Conservation (phyloP, 2,888 invertebrate species). For the Litoditis marina region DNA sequence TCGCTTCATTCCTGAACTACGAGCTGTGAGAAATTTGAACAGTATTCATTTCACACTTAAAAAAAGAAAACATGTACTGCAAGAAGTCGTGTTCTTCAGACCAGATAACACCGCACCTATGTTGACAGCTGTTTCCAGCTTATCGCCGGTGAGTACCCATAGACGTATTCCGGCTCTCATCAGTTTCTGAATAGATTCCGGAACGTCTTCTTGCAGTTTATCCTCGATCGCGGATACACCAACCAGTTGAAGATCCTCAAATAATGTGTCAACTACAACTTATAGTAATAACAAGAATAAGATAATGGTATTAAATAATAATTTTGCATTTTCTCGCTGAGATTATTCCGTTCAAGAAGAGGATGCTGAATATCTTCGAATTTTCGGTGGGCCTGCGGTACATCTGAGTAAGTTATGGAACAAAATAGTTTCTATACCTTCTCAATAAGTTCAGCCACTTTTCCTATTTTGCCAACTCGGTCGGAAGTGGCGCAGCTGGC, state of each 20-base stretch:
- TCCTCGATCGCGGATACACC: conserved; percentile 37
- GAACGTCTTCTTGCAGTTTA: conserved; percentile 69
- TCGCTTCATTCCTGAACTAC: background rate
- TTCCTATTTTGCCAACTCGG: conserved; percentile 3
- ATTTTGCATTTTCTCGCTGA: too few relatives aligned
- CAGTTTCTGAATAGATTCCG: conserved; percentile 86
- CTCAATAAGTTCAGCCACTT: conserved; percentile 14
- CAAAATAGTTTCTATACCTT: background rate
- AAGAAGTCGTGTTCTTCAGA: too few relatives aligned
- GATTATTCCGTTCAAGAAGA: too few relatives aligned
- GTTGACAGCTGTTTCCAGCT: conserved; percentile 98
- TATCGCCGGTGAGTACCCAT: conserved; percentile 97
- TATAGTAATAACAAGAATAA: too few relatives aligned
- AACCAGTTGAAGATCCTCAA: conserved; percentile 22
- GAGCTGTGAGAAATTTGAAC: background rate
- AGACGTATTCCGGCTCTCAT: conserved; percentile 77
- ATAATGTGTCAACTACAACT: too few relatives aligned
- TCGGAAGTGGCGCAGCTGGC: conserved; percentile 67
- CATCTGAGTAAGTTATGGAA: too few relatives aligned
- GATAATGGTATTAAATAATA: too few relatives aligned
- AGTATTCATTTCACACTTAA: background rate
- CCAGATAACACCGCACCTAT: conserved; percentile 66
- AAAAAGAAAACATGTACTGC: too few relatives aligned
- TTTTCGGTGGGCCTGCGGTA: too few relatives aligned
- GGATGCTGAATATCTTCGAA: too few relatives aligned